Conservation (phyloP, 2,113 vertebrate species). For the Rhinolophus ferrumequinum region DNA sequence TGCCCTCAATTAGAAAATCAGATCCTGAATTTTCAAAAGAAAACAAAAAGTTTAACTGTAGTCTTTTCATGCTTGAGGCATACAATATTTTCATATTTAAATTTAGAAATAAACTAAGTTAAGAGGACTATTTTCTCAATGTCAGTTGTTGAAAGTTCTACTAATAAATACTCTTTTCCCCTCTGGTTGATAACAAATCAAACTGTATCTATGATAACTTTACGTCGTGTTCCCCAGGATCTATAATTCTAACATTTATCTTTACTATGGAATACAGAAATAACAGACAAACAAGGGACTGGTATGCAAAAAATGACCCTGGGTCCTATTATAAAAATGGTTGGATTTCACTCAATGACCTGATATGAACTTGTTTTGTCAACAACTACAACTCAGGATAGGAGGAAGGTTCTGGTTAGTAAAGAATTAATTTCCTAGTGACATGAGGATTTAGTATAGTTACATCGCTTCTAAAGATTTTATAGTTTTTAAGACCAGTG, state of each 20-base stretch:
- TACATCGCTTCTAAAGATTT: not conserved
- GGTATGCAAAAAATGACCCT: not conserved
- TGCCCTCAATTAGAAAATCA: constrained; percentile 1
- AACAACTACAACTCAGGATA: not conserved
- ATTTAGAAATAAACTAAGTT: constrained; percentile 5
- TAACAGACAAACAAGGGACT: not conserved
- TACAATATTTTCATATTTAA: not conserved
- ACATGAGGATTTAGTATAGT: not conserved
- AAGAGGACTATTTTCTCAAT: not conserved
- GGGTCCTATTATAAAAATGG: not conserved
- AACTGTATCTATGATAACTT: not conserved
- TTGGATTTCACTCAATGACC: constrained; percentile 19
- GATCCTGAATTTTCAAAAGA: not conserved
- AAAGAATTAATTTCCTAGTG: constrained; percentile 11
- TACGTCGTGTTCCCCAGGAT: not conserved
- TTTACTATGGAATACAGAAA: not conserved
- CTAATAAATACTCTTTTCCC: not conserved
- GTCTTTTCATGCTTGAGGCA: not conserved
- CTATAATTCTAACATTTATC: constrained; percentile 10
- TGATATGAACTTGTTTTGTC: not conserved
- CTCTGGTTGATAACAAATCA: not conserved
- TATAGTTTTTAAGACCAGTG: constrained; percentile 34
- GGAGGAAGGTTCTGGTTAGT: not conserved
- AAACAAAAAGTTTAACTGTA: not conserved
- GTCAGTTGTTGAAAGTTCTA: not conserved